Base-by-base conservation (phyloP, 2,797 vertebrate species). In the Cheirogaleus major region DNA sequence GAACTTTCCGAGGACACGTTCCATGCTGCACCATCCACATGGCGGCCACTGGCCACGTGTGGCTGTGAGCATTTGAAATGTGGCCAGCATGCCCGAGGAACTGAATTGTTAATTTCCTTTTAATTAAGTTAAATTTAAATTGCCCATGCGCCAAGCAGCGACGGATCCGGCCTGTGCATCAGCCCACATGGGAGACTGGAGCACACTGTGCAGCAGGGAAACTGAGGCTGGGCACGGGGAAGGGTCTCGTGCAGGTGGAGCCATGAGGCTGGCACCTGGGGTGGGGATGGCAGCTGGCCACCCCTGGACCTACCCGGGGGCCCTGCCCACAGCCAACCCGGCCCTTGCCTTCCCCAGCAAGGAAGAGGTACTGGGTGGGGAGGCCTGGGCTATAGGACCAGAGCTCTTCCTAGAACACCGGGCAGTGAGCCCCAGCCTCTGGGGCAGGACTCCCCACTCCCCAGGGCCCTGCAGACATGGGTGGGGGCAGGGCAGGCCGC, bases 101-200 rank as follows among this genome's bases (percentile, higher is more conserved):
- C 27, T 45, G 25, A 69, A 45, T 27, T 22, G 59, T 10, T 11
- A n/a, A 2, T 17, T 27, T 87, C 17, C 20, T 32, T 61, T 32
- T 45, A 43, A 65, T 38, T 75, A 45, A 17, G 59, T 67, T 70
- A 52, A 32, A 12, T 59, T 61, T n/a, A 67, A n/a, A 38, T 7
- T 23, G n/a, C 27, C 43, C 55, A 4, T 0, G 5, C 8, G 4
- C 13, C 2, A 30, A 55, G 27, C 12, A 41, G 52, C 5, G 8
- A 25, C 17, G n/a, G 25, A 38, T 80, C 4, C 18, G 3, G 35
- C 52, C n/a, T 5, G 1, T n/a, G 30, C 20, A 1, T 30, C 65
- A 30, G 57, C n/a, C 59, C 23, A 0, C 0, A 0, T 27, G 23
- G 48, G 10, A 59, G 2, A 12, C 8, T 1, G 4, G 41, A 4